Evolutionary conservation across 2,113 vertebrate genomes (phyloP).

Genomic region (Sardina pilchardus): DNA sequence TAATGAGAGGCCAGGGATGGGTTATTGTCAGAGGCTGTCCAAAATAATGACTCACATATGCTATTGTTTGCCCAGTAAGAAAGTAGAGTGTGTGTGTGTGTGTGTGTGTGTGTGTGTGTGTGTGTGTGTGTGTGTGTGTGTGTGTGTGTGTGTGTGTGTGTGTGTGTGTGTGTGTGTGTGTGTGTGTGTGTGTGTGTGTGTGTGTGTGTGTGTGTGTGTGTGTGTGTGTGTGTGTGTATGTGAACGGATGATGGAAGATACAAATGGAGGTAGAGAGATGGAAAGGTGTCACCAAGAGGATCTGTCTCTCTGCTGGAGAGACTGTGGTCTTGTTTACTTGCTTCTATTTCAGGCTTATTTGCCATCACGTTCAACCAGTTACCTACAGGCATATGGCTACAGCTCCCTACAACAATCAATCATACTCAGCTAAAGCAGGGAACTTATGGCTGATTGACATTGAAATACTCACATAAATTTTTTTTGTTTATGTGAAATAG

Average conservation of each 20-base stretch:
- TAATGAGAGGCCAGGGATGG: neutral
- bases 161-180: no score
- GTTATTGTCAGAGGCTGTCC: neutral
- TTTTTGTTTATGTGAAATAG: no score
- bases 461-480: conserved; percentile 40
- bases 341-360: conserved; percentile 40
- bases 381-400: neutral
- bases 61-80: neutral
- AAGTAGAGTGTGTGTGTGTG: neutral
- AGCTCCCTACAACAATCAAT: conserved; percentile 32
- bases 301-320: conserved; percentile 33
- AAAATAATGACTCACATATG: neutral
- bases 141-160: no score
- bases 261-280: conserved; percentile 11
- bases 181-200: no score
- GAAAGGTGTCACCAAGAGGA: conserved; percentile 8
- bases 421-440: conserved; percentile 17
- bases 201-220: no score
- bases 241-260: conserved; percentile 13
- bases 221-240: no score
- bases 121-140: no score
- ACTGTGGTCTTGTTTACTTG: conserved; percentile 37
- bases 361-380: no score
- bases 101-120: no score
- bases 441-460: conserved; percentile 34